Evolutionary conservation across 2,888 invertebrate genomes (phyloP), one percentile per base, ranked within the genome.

Genomic region (Phalera bucephala): DNA sequence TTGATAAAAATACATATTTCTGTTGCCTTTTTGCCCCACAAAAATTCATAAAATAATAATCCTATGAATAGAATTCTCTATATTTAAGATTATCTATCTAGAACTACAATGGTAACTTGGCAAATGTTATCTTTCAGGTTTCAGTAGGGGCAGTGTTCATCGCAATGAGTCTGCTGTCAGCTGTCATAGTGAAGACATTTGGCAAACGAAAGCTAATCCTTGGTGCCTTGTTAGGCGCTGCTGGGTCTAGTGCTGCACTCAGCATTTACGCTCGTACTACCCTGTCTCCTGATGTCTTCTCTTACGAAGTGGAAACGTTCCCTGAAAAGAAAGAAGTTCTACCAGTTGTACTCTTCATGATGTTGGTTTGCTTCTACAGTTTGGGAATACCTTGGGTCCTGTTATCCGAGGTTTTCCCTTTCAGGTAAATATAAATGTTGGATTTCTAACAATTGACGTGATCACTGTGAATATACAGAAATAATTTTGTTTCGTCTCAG

Each of bases 381-480:
- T 57, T 86, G 23, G 88, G 86, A 0, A 85, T 91, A 45, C 92
- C 92, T 0, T 92, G 92, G 92, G 82, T 91, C 39, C 56, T 92
- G 40, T 51, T 92, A 7, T 91, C 91, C 12, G 92, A 92, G 66
- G 87, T 92, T 1, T 92, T 92, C 51, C 91, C 92, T 0, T 89
- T 91, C 48, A 91, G 90, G 91, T 91, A 65, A 70, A 52, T 35
- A 13, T 28, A 37, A n/a, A n/a, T n/a, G n/a, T n/a, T n/a, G n/a
- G n/a, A n/a, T n/a, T n/a, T n/a, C n/a, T n/a, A n/a, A n/a, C n/a
- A n/a, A n/a, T n/a, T n/a, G n/a, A n/a, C n/a, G n/a, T n/a, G n/a
- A n/a, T n/a, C n/a, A n/a, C n/a, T n/a, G n/a, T n/a, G n/a, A n/a
- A n/a, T n/a, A n/a, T n/a, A n/a, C n/a, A n/a, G n/a, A n/a, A n/a